These are phyloP conservation scores for Mormyrus proboscirostris DNA, from an alignment of 2,797 vertebrate genomes.

Conservation along the genomic window DNA sequence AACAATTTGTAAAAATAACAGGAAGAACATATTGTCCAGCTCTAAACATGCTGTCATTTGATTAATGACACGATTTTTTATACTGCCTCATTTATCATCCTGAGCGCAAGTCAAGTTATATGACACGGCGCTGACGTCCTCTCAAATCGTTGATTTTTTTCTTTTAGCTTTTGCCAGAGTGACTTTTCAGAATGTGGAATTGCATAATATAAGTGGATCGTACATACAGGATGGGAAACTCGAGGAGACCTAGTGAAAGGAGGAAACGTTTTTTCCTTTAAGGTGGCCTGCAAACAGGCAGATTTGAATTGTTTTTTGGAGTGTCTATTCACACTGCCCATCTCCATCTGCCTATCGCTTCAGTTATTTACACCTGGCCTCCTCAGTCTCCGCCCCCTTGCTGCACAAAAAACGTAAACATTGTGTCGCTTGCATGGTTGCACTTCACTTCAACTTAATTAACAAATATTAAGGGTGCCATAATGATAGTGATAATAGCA, in stretches of 20 bases:
- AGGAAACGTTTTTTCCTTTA: not conserved
- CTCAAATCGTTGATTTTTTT: no score
- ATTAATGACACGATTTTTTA: not conserved
- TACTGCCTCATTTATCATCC: slow-evolving; percentile 15
- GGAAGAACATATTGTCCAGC: not conserved
- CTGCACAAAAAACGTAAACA: not conserved
- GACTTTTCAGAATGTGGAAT: not conserved
- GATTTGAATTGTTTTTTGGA: not conserved
- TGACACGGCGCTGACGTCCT: not conserved
- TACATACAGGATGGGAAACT: not conserved
- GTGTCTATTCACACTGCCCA: not conserved
- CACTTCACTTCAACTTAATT: not conserved
- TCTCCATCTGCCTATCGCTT: not conserved
- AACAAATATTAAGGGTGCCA: not conserved
- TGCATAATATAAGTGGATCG: not conserved
- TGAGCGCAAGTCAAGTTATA: not conserved
- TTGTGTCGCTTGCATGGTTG: not conserved
- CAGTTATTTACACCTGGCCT: not conserved
- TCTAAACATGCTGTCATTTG: not conserved
- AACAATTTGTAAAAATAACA: not conserved
- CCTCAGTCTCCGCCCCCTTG: not conserved
- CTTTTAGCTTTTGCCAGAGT: not conserved
- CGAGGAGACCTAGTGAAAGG: not conserved
- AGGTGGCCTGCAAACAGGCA: not conserved
- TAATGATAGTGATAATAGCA: not conserved